A percentile compares a stretch with the other conserved stretches of the same genome.
Conservation (phyloP, 2,113 vertebrate genomes). For the Xyrauchen texanus region DNA sequence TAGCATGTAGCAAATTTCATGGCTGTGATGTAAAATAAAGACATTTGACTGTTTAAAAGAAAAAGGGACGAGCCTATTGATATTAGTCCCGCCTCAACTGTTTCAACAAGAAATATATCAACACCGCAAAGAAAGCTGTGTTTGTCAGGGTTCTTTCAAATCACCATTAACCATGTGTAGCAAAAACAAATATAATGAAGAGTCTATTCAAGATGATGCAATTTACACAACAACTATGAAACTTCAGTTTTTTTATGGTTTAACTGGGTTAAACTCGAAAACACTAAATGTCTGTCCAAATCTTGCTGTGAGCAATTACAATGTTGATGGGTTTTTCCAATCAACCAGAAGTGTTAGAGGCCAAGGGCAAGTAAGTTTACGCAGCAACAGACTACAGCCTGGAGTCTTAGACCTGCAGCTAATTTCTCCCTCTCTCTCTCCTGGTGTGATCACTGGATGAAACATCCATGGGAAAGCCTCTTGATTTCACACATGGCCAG, state of each 20-base stretch:
- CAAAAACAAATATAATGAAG: constrained; percentile 5
- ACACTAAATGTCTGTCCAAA: constrained; percentile 33
- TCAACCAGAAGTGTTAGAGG: constrained; percentile 38
- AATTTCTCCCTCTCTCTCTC: constrained; percentile 33
- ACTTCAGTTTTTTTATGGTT: constrained; percentile 41
- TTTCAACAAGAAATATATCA: no score
- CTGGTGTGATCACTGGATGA: constrained; percentile 20
- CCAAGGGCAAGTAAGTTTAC: constrained; percentile 1
- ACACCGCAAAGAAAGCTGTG: no score
- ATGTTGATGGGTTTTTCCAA: constrained; percentile 49
- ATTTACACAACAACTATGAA: constrained; percentile 30
- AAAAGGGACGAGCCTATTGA: no score
- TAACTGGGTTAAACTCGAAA: constrained; percentile 6
- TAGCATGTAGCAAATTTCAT: no score
- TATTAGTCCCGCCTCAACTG: no score
- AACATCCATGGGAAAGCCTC: constrained; percentile 32
- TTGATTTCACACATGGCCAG: constrained; percentile 49
- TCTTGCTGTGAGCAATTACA: constrained; percentile 46
- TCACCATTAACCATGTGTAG: background rate
- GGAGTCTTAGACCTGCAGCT: constrained; percentile 15
- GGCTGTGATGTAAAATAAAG: no score
- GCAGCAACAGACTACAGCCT: constrained; percentile 21
- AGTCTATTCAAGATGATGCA: constrained; percentile 18
- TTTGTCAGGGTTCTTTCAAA: background rate
- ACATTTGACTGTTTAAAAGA: no score